Evolutionary conservation across 2,888 invertebrate species (phyloP).

Genomic region (Platycheirus albimanus): DNA sequence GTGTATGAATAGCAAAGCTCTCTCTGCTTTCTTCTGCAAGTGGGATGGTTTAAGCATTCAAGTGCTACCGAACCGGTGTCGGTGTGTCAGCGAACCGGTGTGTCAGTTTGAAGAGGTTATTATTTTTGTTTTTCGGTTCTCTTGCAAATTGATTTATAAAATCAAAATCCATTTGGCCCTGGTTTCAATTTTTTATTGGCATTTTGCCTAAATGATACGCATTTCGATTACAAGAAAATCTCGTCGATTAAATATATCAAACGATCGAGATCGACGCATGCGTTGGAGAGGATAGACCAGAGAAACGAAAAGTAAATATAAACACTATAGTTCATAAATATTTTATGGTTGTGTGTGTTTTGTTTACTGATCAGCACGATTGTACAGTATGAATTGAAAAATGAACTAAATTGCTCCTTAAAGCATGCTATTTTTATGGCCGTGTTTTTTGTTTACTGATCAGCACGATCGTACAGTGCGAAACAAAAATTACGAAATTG

Average conservation of each 20-base stretch:
- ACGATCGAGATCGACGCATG: conserved; percentile 10
- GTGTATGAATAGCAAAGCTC: conserved; percentile 31
- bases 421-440: too few species aligned
- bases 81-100: too few species aligned
- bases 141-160: neutral
- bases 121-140: neutral
- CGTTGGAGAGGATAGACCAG: neutral
- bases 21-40: conserved; percentile 48
- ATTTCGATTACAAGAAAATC: neutral
- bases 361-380: neutral
- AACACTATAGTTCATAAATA: neutral
- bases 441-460: too few species aligned
- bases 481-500: too few species aligned
- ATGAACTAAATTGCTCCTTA: too few species aligned
- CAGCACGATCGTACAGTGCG: too few species aligned
- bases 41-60: too few species aligned
- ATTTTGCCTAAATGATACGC: conserved; percentile 15
- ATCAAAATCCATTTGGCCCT: neutral
- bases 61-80: too few species aligned
- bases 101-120: neutral
- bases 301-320: conserved; percentile 6
- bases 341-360: neutral
- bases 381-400: conserved; percentile 18
- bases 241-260: neutral
- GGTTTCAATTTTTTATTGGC: conserved; percentile 6